Conservation (phyloP, 2,797 vertebrate genomes). For the Darevskia mixta region DNA sequence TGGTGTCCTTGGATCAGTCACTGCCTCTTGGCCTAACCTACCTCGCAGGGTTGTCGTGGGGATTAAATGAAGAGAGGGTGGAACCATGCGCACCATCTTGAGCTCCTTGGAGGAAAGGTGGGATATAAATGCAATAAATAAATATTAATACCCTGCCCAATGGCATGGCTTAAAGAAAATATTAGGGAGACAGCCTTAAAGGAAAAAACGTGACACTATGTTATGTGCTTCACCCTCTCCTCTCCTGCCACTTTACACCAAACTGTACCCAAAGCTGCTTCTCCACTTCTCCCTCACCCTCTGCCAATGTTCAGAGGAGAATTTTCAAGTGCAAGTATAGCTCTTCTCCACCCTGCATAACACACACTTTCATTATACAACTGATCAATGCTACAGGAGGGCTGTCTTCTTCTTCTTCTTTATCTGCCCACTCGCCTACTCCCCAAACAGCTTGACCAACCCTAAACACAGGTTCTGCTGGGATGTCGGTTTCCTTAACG, state of each 20-base stretch:
- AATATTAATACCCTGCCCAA: not conserved
- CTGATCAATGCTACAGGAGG: not conserved
- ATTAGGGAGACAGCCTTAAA: not conserved
- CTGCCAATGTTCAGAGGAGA: not conserved
- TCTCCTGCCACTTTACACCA: not conserved
- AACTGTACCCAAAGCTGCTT: not conserved
- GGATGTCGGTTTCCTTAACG: not conserved
- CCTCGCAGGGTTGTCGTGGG: no score
- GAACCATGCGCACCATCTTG: no score
- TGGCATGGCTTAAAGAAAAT: no score
- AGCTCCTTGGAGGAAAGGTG: no score
- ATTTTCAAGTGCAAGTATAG: not conserved
- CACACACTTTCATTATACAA: not conserved
- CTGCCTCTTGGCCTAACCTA: no score
- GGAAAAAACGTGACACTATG: not conserved
- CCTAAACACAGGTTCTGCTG: not conserved
- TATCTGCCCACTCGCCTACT: not conserved
- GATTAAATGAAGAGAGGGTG: no score
- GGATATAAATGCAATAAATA: no score
- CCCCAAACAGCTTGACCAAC: not conserved
- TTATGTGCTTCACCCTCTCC: not conserved
- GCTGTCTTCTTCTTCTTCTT: not conserved
- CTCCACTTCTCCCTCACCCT: not conserved
- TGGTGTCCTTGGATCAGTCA: no score
- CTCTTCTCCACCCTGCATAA: not conserved